Evolutionary conservation across 2,113 vertebrate genomes (phyloP).

Genomic region (Callionymus lyra): DNA sequence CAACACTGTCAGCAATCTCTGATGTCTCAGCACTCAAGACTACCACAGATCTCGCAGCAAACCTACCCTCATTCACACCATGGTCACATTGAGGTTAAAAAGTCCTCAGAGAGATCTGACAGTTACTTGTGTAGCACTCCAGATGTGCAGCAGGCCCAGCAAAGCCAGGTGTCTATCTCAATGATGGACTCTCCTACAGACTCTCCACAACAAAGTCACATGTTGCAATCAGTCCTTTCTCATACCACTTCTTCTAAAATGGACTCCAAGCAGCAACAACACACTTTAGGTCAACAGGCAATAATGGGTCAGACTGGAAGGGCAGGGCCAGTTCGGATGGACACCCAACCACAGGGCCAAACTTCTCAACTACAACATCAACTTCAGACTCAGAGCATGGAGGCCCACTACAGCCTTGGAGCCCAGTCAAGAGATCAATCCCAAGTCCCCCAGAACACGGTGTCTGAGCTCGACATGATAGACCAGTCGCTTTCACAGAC

Average conservation of each 20-base stretch:
- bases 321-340: constrained; percentile 33
- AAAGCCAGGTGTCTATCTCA: constrained; percentile 58
- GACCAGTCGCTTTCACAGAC: constrained; percentile 61
- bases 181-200: constrained; percentile 66
- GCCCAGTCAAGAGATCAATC: constrained; percentile 53
- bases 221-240: constrained; percentile 78
- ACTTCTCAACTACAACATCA: constrained; percentile 74
- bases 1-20: constrained; percentile 37
- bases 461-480: constrained; percentile 58
- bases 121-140: constrained; percentile 60
- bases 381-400: constrained; percentile 68
- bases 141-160: constrained; percentile 49
- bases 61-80: constrained; percentile 45
- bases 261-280: constrained; percentile 55
- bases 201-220: constrained; percentile 59
- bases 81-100: constrained; percentile 63
- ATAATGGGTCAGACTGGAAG: constrained; percentile 53
- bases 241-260: constrained; percentile 67
- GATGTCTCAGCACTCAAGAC: constrained; percentile 14
- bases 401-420: constrained; percentile 66
- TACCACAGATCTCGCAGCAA: constrained; percentile 39
- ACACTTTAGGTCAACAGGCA: constrained; percentile 58
- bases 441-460: constrained; percentile 58
- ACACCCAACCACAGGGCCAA: constrained; percentile 47
- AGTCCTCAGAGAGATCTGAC: constrained; percentile 61